A percentile compares a stretch with the other conserved stretches of the same genome.
Conservation (phyloP, 1,140 invertebrate genomes). For the Phortica variegata region DNA sequence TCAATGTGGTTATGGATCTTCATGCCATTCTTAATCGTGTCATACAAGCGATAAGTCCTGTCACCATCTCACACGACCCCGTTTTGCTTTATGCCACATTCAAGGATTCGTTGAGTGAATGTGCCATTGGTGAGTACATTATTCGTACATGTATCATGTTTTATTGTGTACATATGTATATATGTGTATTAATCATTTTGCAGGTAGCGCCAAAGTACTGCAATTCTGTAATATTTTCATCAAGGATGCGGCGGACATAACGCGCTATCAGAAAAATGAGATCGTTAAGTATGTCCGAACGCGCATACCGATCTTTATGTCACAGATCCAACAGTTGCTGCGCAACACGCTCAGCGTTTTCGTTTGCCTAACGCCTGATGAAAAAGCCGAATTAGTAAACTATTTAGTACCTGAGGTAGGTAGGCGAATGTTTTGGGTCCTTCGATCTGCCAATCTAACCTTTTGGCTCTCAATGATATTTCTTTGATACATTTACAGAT, state of each 20-base stretch:
- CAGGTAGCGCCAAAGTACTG: constrained; percentile 61
- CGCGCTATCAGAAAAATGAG: constrained; percentile 64
- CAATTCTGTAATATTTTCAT: constrained; percentile 66
- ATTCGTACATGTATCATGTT: neutral
- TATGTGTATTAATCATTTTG: neutral
- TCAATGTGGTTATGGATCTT: constrained; percentile 64
- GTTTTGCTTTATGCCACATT: constrained; percentile 64
- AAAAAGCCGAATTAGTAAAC: constrained; percentile 64
- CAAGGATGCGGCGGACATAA: constrained; percentile 61
- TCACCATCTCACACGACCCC: constrained; percentile 58
- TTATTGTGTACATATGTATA: neutral
- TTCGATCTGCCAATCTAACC: neutral
- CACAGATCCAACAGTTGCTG: constrained; percentile 64
- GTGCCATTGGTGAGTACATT: constrained; percentile 59
- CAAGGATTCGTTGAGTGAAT: constrained; percentile 64
- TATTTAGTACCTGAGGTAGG: constrained; percentile 66
- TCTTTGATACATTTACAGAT: constrained; percentile 24
- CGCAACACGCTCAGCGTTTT: constrained; percentile 63
- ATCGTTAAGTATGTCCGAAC: constrained; percentile 68
- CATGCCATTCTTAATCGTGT: constrained; percentile 63
- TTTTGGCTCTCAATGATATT: neutral
- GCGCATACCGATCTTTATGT: constrained; percentile 65
- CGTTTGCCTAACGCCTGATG: constrained; percentile 60
- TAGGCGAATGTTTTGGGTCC: neutral
- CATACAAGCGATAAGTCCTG: constrained; percentile 60